Percentiles rank a stretch among this genome's conserved stretches.
phyloP scores from a whole-genome alignment of 2,888 invertebrate genomes.

The Dastarcus helophoroides region DNA sequence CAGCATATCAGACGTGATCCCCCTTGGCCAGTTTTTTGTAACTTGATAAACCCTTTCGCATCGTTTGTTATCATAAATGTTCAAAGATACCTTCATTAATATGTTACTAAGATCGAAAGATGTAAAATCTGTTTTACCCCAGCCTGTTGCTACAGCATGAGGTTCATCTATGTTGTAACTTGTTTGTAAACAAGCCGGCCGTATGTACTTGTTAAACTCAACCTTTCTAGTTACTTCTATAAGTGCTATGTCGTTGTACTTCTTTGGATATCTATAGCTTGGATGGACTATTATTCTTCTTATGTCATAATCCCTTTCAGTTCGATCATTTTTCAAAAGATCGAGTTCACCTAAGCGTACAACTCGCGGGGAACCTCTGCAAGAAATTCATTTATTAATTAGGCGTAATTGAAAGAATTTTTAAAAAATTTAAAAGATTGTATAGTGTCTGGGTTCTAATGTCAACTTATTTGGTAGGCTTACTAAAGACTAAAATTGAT shows the following conservation, averaged over 20 bases:
- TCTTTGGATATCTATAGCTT: conserved; percentile 39
- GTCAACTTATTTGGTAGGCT: too few species aligned
- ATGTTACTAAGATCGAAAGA: conserved; percentile 28
- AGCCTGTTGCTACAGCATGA: conserved; percentile 52
- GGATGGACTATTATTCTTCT: conserved; percentile 42
- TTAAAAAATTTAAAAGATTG: too few species aligned
- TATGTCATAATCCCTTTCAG: conserved; percentile 40
- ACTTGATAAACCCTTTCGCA: conserved; percentile 28
- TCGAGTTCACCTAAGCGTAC: conserved; percentile 50
- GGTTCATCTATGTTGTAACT: conserved; percentile 28
- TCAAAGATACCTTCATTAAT: conserved; percentile 36
- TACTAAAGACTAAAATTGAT: too few species aligned
- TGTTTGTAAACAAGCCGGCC: conserved; percentile 54
- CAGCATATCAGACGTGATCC: conserved; percentile 34
- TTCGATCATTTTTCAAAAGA: conserved; percentile 36
- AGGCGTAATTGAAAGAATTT: too few species aligned
- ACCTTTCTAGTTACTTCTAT: conserved; percentile 39
- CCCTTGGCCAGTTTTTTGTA: conserved; percentile 20
- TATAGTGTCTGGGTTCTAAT: too few species aligned
- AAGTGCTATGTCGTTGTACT: conserved; percentile 58
- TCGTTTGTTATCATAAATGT: conserved; percentile 28
- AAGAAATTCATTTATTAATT: too few species aligned
- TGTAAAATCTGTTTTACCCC: conserved; percentile 45
- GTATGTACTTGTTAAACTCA: conserved; percentile 40
- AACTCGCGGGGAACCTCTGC: conserved; percentile 39